Evolutionary conservation across 2,797 vertebrate species (phyloP).

Genomic region (Neoniphon sammara): DNA sequence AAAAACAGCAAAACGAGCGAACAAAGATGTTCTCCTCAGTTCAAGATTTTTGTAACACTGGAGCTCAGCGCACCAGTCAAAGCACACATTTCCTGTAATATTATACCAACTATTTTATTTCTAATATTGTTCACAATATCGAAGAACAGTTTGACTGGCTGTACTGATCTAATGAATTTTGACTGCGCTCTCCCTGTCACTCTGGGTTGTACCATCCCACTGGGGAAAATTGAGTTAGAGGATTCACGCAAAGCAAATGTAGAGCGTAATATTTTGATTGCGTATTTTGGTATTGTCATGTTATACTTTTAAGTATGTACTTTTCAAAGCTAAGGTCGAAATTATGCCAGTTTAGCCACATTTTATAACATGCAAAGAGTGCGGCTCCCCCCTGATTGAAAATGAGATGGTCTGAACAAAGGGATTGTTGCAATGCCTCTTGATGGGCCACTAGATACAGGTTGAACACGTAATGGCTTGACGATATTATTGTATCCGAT

Average conservation of each 20-base stretch:
- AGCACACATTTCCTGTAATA: background rate
- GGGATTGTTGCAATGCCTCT: slow-evolving; percentile 78
- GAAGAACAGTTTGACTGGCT: slow-evolving; percentile 7
- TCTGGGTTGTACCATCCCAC: slow-evolving; percentile 53
- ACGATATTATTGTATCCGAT: background rate
- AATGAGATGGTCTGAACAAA: slow-evolving; percentile 67
- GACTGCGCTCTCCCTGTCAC: slow-evolving; percentile 60
- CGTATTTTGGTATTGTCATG: background rate
- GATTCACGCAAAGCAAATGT: background rate
- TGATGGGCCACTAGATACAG: slow-evolving; percentile 55
- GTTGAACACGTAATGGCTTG: slow-evolving; percentile 53
- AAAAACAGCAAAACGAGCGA: background rate
- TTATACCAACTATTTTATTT: background rate
- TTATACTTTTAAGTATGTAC: rapidly evolving
- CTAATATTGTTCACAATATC: slow-evolving; percentile 9
- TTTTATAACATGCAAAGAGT: background rate
- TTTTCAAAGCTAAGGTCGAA: rapidly evolving
- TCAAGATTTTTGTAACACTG: no score
- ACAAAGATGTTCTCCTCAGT: no score
- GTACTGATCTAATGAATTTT: slow-evolving; percentile 33
- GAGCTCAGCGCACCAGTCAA: background rate
- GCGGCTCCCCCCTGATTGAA: background rate
- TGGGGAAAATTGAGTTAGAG: rapidly evolving
- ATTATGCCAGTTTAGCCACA: rapidly evolving
- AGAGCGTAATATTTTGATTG: background rate